Conservation (phyloP, 2,113 vertebrate species). For the Eonycteris spelaea region DNA sequence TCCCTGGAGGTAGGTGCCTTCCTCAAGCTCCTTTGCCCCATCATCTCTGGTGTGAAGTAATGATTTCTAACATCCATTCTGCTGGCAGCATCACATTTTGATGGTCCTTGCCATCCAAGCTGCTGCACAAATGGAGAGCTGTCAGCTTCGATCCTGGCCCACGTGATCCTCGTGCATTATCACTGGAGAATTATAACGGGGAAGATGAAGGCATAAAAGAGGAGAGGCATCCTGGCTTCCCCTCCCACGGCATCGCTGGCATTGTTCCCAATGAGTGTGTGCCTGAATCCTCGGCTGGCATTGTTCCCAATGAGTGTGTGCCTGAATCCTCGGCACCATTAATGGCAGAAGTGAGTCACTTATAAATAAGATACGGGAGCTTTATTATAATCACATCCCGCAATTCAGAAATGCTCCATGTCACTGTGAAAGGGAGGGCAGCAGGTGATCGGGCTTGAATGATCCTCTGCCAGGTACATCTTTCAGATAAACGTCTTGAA, state of each 20-base stretch:
- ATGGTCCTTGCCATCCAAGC: neutral
- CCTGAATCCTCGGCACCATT: conserved; percentile 56
- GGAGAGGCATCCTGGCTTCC: neutral
- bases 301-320: neutral
- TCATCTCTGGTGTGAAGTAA: neutral
- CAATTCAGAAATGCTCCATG: conserved; percentile 44
- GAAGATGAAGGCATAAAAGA: neutral
- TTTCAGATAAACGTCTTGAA: conserved; percentile 64
- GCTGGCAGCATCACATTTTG: neutral
- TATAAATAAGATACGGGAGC: conserved; percentile 61
- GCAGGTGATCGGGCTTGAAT: conserved; percentile 61
- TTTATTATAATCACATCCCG: conserved; percentile 58
- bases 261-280: conserved; percentile 30
- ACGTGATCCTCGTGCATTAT: neutral
- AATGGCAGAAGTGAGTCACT: conserved; percentile 73
- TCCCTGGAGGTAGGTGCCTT: neutral
- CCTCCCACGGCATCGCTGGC: neutral
- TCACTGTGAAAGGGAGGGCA: conserved; percentile 62
- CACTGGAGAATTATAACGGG: neutral
- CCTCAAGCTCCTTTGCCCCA: neutral
- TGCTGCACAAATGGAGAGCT: neutral
- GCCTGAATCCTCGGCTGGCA: conserved; percentile 34
- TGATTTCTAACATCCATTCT: neutral
- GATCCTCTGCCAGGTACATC: conserved; percentile 62
- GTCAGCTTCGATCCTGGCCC: conserved; percentile 31